These are phyloP conservation scores for Enteromius radiatus DNA, from an alignment of 2,797 vertebrate genomes.

Conservation along the genomic window DNA sequence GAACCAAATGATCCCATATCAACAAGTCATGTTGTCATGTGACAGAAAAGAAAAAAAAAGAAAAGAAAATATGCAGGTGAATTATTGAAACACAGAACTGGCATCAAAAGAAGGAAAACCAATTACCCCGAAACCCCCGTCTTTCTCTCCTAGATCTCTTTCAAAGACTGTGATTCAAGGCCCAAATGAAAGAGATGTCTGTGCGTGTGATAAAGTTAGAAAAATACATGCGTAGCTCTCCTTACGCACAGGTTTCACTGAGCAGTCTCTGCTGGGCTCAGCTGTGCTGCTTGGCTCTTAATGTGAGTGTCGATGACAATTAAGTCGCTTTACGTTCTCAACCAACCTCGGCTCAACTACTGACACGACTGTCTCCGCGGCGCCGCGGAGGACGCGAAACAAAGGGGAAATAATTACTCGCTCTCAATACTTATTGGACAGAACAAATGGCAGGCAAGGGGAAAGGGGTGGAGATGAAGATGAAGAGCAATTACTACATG, in stretches of 20 bases:
- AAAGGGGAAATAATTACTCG: constrained; percentile 73
- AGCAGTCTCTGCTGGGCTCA: constrained; percentile 77
- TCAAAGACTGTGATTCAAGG: constrained; percentile 37
- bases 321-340: constrained; percentile 68
- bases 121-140: too few relatives aligned
- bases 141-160: constrained; percentile 28
- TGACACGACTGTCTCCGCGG: constrained; percentile 69
- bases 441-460: constrained; percentile 61
- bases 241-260: constrained; percentile 64
- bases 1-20: not conserved
- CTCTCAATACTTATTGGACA: constrained; percentile 65
- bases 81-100: constrained; percentile 10
- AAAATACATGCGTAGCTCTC: constrained; percentile 30
- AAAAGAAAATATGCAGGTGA: not conserved
- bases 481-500: constrained; percentile 77
- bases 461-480: constrained; percentile 55
- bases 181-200: constrained; percentile 26
- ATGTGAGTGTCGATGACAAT: constrained; percentile 82
- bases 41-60: not conserved
- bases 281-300: constrained; percentile 76
- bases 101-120: constrained; percentile 31
- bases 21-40: not conserved
- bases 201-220: constrained; percentile 15
- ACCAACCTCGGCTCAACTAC: constrained; percentile 66
- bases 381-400: constrained; percentile 56